Percentiles rank a stretch among this genome's conserved stretches.
phyloP scores from a whole-genome alignment of 2,113 vertebrate genomes.

The Pao palembangensis region DNA sequence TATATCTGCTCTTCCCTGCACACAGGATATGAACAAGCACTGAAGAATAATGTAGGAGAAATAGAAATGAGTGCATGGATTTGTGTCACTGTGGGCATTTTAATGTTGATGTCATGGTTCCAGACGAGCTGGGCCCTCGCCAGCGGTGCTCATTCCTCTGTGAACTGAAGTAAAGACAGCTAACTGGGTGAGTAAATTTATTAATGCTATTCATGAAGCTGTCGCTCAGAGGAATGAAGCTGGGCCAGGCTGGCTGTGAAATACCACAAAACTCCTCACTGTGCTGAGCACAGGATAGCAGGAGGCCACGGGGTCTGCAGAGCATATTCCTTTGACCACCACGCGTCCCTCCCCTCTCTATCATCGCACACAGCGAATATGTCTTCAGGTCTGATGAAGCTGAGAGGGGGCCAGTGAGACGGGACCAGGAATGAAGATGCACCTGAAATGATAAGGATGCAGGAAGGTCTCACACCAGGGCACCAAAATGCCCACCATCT shows the following conservation, averaged over 20 bases:
- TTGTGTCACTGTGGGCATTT: slow-evolving; percentile 17
- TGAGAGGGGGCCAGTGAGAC: neutral
- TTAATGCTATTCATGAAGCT: slow-evolving; percentile 66
- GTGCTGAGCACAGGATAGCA: slow-evolving; percentile 42
- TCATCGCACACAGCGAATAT: slow-evolving; percentile 4
- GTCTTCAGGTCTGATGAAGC: slow-evolving; percentile 16
- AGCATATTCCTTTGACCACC: slow-evolving; percentile 12
- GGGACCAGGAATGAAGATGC: slow-evolving; percentile 9
- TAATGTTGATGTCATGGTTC: slow-evolving; percentile 23
- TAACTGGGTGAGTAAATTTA: slow-evolving; percentile 47
- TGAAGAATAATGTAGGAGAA: neutral
- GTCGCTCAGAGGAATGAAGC: slow-evolving; percentile 62
- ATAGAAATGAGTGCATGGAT: slow-evolving; percentile 11
- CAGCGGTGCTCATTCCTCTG: slow-evolving; percentile 27
- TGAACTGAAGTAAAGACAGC: slow-evolving; percentile 42
- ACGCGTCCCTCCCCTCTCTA: slow-evolving; percentile 6
- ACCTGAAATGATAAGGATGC: no score
- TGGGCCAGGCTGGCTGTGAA: slow-evolving; percentile 41
- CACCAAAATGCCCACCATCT: no score
- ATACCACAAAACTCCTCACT: slow-evolving; percentile 48
- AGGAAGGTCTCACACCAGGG: no score
- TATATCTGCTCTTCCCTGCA: no score
- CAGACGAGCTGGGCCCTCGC: slow-evolving; percentile 19
- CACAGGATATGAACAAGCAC: no score
- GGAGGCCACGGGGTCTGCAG: slow-evolving; percentile 44